Conservation (phyloP, 2,113 vertebrate species). For the Glaucomys volans region DNA sequence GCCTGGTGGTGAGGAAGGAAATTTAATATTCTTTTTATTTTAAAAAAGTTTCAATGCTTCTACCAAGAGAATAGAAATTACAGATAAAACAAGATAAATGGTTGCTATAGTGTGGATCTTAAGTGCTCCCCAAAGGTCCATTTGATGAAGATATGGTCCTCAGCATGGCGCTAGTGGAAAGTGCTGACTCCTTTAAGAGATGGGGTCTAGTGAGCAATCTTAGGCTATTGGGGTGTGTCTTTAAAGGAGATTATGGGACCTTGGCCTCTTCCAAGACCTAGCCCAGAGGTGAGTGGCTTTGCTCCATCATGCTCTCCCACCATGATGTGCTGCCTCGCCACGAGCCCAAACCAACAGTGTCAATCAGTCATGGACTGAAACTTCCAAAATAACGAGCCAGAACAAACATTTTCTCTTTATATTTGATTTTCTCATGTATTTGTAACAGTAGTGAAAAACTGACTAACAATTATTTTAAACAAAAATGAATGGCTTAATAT, state of each 20-base stretch:
- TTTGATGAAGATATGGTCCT: not conserved
- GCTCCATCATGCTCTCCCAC: not conserved
- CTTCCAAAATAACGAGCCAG: not conserved
- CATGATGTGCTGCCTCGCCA: not conserved
- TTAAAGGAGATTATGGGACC: not conserved
- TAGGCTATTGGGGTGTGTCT: not conserved
- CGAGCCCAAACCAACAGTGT: not conserved
- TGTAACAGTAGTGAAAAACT: not conserved
- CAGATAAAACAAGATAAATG: not conserved
- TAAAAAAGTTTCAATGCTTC: not conserved
- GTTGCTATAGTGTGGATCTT: not conserved
- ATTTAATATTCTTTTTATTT: not conserved
- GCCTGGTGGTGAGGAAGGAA: not conserved
- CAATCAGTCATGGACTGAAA: not conserved
- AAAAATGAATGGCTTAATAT: not conserved
- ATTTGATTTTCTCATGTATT: not conserved
- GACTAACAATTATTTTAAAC: not conserved
- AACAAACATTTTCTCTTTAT: not conserved
- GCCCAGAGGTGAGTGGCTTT: not conserved
- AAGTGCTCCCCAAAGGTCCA: not conserved
- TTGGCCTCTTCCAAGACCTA: not conserved
- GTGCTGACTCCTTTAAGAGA: not conserved
- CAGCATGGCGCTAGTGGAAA: not conserved
- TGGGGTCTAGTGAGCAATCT: not conserved
- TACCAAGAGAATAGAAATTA: not conserved